These are phyloP conservation scores for Blastobasis lacticolella DNA, from an alignment of 2,888 invertebrate species.

Conservation along the genomic window DNA sequence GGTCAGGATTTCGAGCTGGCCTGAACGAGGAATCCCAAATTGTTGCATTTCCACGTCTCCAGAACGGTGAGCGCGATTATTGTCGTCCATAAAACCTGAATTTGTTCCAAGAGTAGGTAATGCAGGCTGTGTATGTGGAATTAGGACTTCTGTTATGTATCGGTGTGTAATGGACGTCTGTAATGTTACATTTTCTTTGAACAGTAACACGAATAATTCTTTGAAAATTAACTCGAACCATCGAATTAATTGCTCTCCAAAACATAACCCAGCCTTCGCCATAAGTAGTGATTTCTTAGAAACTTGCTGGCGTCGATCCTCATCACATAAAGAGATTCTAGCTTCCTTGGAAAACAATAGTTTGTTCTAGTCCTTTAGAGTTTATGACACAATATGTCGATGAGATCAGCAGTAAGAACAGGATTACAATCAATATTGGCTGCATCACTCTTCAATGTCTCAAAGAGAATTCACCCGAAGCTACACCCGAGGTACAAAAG, in stretches of 20 bases:
- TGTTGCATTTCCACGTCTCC: background rate
- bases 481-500: too few species aligned
- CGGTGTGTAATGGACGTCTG: too few species aligned
- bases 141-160: slow-evolving; percentile 1
- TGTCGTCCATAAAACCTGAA: slow-evolving; percentile 1
- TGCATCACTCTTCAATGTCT: too few species aligned
- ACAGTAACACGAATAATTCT: too few species aligned
- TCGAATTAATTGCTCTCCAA: background rate
- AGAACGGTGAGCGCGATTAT: slow-evolving; percentile 1
- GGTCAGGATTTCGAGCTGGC: background rate
- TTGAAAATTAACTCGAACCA: background rate
- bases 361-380: slow-evolving; percentile 1
- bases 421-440: too few species aligned
- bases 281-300: background rate
- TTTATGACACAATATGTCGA: background rate
- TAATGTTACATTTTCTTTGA: slow-evolving; percentile 3
- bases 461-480: too few species aligned
- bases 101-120: background rate
- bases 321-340: slow-evolving; percentile 1
- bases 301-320: background rate
- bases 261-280: background rate
- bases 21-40: background rate
- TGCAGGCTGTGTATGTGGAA: slow-evolving; percentile 1
- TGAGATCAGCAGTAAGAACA: too few species aligned
- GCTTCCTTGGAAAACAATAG: slow-evolving; percentile 5